Conservation (phyloP, 2,113 vertebrate species). For the Xiphias gladius region DNA sequence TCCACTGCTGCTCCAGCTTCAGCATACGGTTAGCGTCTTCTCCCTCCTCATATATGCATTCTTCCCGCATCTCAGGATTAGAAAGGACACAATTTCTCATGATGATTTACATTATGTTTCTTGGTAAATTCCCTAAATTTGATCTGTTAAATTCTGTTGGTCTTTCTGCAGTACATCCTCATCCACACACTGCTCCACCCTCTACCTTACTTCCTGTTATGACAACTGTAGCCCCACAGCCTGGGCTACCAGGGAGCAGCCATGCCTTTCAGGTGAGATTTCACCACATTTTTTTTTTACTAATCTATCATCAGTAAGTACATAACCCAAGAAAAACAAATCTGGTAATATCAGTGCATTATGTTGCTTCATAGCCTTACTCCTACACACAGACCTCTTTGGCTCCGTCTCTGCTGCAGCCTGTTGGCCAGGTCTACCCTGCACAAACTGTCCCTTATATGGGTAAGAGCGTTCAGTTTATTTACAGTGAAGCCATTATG, state of each 20-base stretch:
- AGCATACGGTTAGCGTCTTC: conserved; percentile 66
- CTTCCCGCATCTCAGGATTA: not conserved
- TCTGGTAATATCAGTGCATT: not conserved
- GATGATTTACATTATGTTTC: not conserved
- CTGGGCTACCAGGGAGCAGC: conserved; percentile 80
- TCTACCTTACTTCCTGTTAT: conserved; percentile 88
- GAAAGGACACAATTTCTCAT: not conserved
- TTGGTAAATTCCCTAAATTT: not conserved
- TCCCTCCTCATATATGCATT: not conserved
- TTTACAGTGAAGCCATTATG: not conserved
- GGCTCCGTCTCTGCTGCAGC: conserved; percentile 89
- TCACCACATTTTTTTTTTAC: not conserved
- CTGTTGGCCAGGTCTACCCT: conserved; percentile 88
- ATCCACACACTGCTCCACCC: conserved; percentile 78
- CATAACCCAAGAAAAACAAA: not conserved
- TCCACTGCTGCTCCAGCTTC: conserved; percentile 71
- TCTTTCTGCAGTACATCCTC: conserved; percentile 78
- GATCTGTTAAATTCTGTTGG: not conserved
- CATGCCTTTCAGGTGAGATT: conserved; percentile 91
- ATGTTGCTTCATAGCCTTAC: conserved; percentile 81
- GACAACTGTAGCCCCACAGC: conserved; percentile 82
- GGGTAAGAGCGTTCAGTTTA: conserved; percentile 81
- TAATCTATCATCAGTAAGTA: not conserved
- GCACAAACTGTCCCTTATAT: conserved; percentile 87
- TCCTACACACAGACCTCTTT: conserved; percentile 83